These are phyloP conservation scores for Protobothrops flavoviridis DNA, from an alignment of 2,113 vertebrate species.

Conservation along the genomic window DNA sequence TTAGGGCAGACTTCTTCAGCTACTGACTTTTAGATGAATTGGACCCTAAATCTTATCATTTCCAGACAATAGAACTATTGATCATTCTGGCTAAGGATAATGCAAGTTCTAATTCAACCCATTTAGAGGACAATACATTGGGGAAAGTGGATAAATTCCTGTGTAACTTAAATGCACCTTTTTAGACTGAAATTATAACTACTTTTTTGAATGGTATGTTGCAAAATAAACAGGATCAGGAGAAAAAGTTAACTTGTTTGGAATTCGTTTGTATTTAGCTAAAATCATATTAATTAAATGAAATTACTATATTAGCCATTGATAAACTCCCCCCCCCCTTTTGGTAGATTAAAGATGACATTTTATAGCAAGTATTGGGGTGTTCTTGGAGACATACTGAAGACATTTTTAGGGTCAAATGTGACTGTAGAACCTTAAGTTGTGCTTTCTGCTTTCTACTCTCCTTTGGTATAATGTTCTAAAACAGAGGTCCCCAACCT, in stretches of 20 bases:
- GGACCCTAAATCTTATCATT: neutral
- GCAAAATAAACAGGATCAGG: neutral
- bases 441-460: neutral
- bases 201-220: neutral
- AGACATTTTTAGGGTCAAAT: neutral
- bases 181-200: neutral
- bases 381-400: neutral
- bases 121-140: neutral
- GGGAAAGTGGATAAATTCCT: neutral
- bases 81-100: neutral
- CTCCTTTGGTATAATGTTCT: neutral
- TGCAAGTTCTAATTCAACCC: neutral
- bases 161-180: neutral
- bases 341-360: neutral
- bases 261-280: neutral
- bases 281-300: neutral
- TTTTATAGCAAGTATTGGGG: neutral
- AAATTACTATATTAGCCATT: neutral
- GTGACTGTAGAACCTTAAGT: neutral
- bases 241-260: neutral
- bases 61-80: neutral
- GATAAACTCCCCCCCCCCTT: neutral
- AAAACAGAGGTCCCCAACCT: neutral
- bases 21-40: neutral
- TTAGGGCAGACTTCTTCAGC: neutral